Evolutionary conservation across 2,113 vertebrate species (phyloP).

Genomic region (Cephalopholis sonnerati): DNA sequence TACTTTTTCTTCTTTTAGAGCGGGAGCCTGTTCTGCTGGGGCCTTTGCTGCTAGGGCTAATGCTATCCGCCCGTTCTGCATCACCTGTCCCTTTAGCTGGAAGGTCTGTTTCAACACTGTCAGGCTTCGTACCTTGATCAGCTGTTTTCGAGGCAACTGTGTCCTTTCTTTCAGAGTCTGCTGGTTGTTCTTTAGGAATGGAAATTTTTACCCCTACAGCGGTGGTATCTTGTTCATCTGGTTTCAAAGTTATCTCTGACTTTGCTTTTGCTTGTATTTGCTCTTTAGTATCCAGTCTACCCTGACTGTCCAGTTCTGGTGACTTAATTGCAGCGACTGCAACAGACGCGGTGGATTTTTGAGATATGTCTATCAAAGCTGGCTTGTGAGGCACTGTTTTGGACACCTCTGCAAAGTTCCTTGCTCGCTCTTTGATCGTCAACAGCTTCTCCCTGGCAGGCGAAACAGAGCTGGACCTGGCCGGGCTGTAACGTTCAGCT

Average conservation of each 20-base stretch:
- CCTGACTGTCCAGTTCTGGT: slow-evolving; percentile 69
- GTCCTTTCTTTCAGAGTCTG: slow-evolving; percentile 38
- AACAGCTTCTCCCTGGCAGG: slow-evolving; percentile 28
- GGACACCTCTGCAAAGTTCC: slow-evolving; percentile 49
- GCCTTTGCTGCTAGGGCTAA: slow-evolving; percentile 56
- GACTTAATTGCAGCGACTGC: slow-evolving; percentile 21
- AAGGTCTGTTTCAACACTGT: slow-evolving; percentile 5
- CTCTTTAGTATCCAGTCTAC: slow-evolving; percentile 62
- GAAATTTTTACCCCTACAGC: slow-evolving; percentile 3
- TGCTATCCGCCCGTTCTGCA: slow-evolving; percentile 16
- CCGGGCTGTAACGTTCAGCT: slow-evolving; percentile 12
- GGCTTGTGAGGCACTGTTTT: slow-evolving; percentile 30
- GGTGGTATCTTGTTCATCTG: slow-evolving; percentile 53
- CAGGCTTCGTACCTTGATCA: slow-evolving; percentile 11
- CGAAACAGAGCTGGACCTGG: slow-evolving; percentile 40
- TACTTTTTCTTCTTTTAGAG: slow-evolving; percentile 71
- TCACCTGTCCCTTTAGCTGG: slow-evolving; percentile 9
- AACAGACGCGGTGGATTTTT: slow-evolving; percentile 20
- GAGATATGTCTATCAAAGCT: slow-evolving; percentile 48
- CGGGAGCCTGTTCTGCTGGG: slow-evolving; percentile 50
- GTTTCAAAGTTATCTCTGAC: slow-evolving; percentile 59
- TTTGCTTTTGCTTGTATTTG: slow-evolving; percentile 7
- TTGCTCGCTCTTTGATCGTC: slow-evolving; percentile 67
- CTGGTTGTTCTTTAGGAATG: slow-evolving; percentile 16
- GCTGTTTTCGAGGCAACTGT: slow-evolving; percentile 16